Evolutionary conservation across 2,113 vertebrate genomes (phyloP), one percentile per base, ranked within the genome.

Genomic region (Nibea coibor): DNA sequence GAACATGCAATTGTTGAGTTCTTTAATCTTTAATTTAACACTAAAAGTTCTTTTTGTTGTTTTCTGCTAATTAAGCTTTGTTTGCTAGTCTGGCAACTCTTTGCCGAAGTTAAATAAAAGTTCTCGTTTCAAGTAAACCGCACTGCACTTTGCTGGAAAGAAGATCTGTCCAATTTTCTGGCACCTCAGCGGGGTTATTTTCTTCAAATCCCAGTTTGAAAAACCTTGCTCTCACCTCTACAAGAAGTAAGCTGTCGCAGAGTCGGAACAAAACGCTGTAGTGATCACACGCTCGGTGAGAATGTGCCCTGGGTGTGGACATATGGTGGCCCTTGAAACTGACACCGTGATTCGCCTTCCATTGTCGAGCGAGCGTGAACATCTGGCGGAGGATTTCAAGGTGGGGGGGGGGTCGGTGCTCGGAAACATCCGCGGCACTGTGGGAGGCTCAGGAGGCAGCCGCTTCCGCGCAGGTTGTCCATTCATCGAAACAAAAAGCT

Each of bases 361-460:
- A 20, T 58, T 11, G 47, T 47, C 54, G 22, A 77, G 68, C 42
- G 24, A 70, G 64, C 9, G 0, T 19, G 39, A 82, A 81, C 80
- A 86, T 81, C 80, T 90, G 83, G 70, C 26, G 0, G 17, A 54
- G 15, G 66, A 48, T 67, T 64, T 72, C 19, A 22, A 26, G 45
- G 48, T 39, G 31, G 31, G 31, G 31, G 28, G 4, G 28, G n/a
- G n/a, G n/a, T n/a, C 4, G 31, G 45, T 15, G 53, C 51, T 26
- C 26, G 4, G 51, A 76, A 51, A 56, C 65, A 57, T 20, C 47
- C 50, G 51, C 26, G 4, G 58, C 75, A 1, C 68, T n/a, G 64
- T 45, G 66, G 79, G 61, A 65, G 53, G 65, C 76, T 22, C 85
- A 31, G 66, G 66, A 65, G 62, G 75, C 12, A 12, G 69, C 69